Evolutionary conservation across 2,888 invertebrate genomes (phyloP), one percentile per base, ranked within the genome.

Genomic region (Acanthosepion esculentum): DNA sequence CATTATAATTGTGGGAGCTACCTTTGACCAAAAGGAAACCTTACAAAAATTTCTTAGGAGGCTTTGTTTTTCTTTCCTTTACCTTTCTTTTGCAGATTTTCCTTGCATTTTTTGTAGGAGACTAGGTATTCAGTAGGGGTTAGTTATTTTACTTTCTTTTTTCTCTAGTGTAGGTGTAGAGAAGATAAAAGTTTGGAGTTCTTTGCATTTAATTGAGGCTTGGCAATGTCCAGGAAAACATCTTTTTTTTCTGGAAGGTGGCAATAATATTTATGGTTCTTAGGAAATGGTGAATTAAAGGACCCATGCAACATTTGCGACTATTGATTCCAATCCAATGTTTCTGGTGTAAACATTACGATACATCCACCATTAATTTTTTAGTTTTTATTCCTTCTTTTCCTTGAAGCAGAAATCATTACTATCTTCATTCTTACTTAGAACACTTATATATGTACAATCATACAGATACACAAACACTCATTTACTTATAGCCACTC

Each of bases 171-270:
- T 20, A 23, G 20, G 23, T 59, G 59, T 23, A 59, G 59, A 59
- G 59, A 59, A 7, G 59, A 23, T 3, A 23, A 23, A 23, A 59
- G 59, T 59, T 59, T 59, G 59, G 59, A 59, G 59, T 59, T 59
- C 59, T 59, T 59, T 59, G 78, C 78, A 78, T 78, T 78, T 78
- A 78, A 78, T 78, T 78, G 78, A 78, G n/a, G 78, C 78, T n/a
- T 78, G 78, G n/a, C 33, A 33, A 18, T 78, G n/a, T n/a, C 78
- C 33, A n/a, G 78, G 78, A 78, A 78, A 78, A 78, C 78, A 78
- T 15, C 78, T 78, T 33, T 78, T 78, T 33, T 33, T 78, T 78
- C 33, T 78, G 78, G 78, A 78, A 78, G 78, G n/a, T 33, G 78
- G 78, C n/a, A 78, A n/a, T 78, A 33, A 78, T 78, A 78, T 78